Conservation (phyloP, 2,888 invertebrate genomes). For the Drosophila antonietae region DNA sequence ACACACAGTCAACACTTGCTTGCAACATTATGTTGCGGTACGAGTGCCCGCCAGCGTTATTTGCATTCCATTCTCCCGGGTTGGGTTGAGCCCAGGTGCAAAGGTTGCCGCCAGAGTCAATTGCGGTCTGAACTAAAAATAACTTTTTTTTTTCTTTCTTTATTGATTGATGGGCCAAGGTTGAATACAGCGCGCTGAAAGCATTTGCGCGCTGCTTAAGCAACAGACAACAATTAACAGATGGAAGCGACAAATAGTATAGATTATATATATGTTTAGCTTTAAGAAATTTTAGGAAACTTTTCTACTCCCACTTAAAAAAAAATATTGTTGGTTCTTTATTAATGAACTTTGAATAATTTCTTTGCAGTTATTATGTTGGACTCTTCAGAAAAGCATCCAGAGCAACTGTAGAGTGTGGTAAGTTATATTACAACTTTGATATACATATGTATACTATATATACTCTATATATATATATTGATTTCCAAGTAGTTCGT, state of each 20-base stretch:
- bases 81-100: slow-evolving; percentile 3
- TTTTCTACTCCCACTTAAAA: not conserved
- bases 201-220: not conserved
- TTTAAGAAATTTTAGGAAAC: not conserved
- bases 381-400: not conserved
- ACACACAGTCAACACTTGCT: slow-evolving; percentile 25
- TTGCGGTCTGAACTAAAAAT: not conserved
- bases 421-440: slow-evolving; percentile 11
- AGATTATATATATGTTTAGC: not conserved
- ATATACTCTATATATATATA: not conserved
- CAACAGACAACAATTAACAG: not conserved
- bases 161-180: slow-evolving; percentile 8
- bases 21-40: slow-evolving; percentile 34
- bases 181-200: not conserved
- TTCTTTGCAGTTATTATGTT: slow-evolving; percentile 11
- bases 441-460: not conserved
- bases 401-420: slow-evolving; percentile 17
- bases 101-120: slow-evolving; percentile 1
- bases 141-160: not conserved
- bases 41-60: slow-evolving; percentile 1
- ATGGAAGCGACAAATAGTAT: not conserved
- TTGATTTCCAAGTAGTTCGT: slow-evolving; percentile 12
- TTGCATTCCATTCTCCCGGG: not conserved
- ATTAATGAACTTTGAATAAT: not conserved
- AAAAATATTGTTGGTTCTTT: too few relatives aligned